These are phyloP conservation scores for Procambarus clarkii DNA, from an alignment of 1,140 invertebrate species.

Conservation along the genomic window DNA sequence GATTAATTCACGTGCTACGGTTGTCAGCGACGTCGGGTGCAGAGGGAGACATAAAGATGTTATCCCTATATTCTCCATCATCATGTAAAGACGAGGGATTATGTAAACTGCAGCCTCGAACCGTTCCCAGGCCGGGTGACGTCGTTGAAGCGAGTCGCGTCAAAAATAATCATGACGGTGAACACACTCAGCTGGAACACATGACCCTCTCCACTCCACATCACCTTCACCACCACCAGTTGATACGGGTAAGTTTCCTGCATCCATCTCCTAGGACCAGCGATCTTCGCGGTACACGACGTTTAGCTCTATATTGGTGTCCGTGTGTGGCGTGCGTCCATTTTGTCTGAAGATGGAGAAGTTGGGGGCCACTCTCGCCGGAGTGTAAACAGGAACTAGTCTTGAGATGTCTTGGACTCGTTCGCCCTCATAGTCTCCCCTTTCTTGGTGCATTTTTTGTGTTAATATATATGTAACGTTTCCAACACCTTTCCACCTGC, in stretches of 20 bases:
- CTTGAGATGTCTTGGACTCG: background rate
- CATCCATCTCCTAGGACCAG: background rate
- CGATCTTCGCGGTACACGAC: background rate
- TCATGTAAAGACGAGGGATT: background rate
- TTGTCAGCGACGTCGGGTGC: background rate
- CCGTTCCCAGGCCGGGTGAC: slow-evolving; percentile 10
- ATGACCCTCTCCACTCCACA: background rate
- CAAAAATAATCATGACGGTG: background rate
- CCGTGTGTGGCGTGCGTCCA: too few species aligned
- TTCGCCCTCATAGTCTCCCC: background rate
- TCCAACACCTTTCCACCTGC: background rate
- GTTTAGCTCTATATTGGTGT: too few species aligned
- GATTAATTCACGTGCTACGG: background rate
- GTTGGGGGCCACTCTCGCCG: too few species aligned
- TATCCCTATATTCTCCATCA: background rate
- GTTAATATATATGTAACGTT: background rate
- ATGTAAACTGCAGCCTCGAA: slow-evolving; percentile 6
- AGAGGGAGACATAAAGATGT: background rate
- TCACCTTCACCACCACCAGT: background rate
- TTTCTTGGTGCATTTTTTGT: background rate
- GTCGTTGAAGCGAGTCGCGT: background rate
- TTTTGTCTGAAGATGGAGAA: too few species aligned
- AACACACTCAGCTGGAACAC: background rate
- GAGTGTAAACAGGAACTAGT: background rate
- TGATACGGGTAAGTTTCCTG: background rate